Conservation (phyloP, 1,140 invertebrate species). For the Macrobrachium nipponense region DNA sequence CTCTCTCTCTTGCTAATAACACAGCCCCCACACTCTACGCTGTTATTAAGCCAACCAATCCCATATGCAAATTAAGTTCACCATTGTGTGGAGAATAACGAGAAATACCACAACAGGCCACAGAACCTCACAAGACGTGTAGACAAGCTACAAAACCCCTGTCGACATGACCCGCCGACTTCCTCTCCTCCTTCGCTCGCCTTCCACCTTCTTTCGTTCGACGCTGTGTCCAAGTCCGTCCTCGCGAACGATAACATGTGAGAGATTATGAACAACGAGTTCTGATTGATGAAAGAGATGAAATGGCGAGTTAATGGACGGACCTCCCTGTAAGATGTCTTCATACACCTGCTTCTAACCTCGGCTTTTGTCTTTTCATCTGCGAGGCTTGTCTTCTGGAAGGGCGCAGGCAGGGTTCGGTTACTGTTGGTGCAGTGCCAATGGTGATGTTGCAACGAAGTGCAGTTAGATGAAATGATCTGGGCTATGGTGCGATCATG, state of each 20-base stretch:
- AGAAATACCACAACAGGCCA: constrained; percentile 49
- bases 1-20: background rate
- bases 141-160: constrained; percentile 45
- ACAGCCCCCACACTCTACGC: background rate
- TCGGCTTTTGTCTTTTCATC: constrained; percentile 32
- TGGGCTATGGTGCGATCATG: no score
- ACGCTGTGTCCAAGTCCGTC: background rate
- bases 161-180: constrained; percentile 20
- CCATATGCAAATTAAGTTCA: constrained; percentile 43
- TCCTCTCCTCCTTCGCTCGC: background rate
- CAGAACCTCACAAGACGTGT: constrained; percentile 53
- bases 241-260: constrained; percentile 7
- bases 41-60: constrained; percentile 51
- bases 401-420: background rate
- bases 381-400: background rate
- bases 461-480: no score
- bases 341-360: constrained; percentile 33
- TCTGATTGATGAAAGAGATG: constrained; percentile 58
- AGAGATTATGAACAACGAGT: constrained; percentile 1
- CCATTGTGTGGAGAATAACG: constrained; percentile 51
- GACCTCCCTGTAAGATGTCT: constrained; percentile 50
- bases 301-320: constrained; percentile 51
- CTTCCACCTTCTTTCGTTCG: constrained; percentile 3
- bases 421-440: background rate
- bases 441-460: no score